Percentiles rank a stretch among this genome's conserved stretches.
Evolutionary conservation across 2,888 invertebrate species (phyloP).

Genomic region (Strigamia maritima): DNA sequence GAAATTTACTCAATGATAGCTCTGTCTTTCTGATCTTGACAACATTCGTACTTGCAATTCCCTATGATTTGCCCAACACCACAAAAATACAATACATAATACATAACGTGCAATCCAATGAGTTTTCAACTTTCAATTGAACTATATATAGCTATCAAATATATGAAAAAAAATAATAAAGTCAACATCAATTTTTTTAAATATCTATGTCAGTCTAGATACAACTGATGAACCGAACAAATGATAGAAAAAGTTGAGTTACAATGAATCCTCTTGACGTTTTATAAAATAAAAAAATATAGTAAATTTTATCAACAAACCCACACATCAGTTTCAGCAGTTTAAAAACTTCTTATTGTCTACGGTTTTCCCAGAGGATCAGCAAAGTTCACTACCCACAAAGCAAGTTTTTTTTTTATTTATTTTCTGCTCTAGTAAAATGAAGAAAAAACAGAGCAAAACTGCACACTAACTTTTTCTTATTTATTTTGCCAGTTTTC

Average conservation of each 20-base stretch:
- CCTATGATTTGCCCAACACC: background rate
- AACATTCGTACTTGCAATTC: background rate
- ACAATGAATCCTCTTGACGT: background rate
- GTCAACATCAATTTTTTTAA: background rate
- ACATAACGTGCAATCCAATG: background rate
- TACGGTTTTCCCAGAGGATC: constrained; percentile 24
- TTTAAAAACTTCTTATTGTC: constrained; percentile 18
- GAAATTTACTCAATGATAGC: background rate
- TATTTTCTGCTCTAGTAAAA: constrained; percentile 17
- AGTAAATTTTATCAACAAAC: constrained; percentile 20
- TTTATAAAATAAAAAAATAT: background rate
- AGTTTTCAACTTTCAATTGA: background rate
- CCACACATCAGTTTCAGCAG: constrained; percentile 17
- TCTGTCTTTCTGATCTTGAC: background rate
- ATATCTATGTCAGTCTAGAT: background rate
- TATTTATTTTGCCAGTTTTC: background rate
- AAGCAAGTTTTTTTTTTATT: background rate
- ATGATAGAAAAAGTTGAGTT: background rate
- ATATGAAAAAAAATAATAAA: background rate
- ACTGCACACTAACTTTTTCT: background rate
- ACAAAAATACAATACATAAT: background rate
- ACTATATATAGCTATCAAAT: background rate
- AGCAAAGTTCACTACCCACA: constrained; percentile 17
- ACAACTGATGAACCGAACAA: background rate
- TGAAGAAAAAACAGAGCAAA: background rate